These are phyloP conservation scores for Thecophora atra DNA, from an alignment of 2,888 invertebrate genomes.

Conservation along the genomic window DNA sequence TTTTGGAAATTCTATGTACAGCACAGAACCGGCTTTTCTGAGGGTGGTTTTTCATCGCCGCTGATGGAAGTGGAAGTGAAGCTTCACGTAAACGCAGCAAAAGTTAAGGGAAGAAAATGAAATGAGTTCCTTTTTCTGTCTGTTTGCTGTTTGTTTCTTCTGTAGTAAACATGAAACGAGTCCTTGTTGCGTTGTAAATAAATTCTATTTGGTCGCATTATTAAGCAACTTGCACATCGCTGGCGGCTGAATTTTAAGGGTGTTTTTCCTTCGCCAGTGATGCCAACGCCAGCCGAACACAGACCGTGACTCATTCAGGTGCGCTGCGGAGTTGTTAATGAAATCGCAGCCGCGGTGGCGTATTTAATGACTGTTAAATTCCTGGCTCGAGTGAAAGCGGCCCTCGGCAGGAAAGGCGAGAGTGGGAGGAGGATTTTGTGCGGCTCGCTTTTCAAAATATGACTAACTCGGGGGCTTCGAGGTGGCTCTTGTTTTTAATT, in stretches of 20 bases:
- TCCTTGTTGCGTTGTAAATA: conserved; percentile 12
- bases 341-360: neutral
- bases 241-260: conserved; percentile 17
- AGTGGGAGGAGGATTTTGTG: no score
- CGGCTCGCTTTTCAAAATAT: neutral
- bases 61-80: conserved; percentile 11
- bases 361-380: neutral
- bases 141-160: conserved; percentile 17
- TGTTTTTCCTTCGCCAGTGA: conserved; percentile 13
- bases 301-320: conserved; percentile 30
- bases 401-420: neutral
- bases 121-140: neutral
- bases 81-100: neutral
- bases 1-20: neutral
- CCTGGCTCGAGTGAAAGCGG: neutral
- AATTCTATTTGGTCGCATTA: conserved; percentile 28
- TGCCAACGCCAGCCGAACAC: conserved; percentile 8
- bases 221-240: conserved; percentile 12
- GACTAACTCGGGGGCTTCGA: neutral
- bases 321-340: conserved; percentile 3
- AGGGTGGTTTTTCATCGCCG: conserved; percentile 27
- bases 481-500: neutral
- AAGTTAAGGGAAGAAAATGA: no score
- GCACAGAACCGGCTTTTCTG: neutral
- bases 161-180: conserved; percentile 9